A percentile compares a stretch with the other conserved stretches of the same genome.
phyloP scores from a whole-genome alignment of 1,140 invertebrate genomes.

The Diorhabda sublineata region DNA sequence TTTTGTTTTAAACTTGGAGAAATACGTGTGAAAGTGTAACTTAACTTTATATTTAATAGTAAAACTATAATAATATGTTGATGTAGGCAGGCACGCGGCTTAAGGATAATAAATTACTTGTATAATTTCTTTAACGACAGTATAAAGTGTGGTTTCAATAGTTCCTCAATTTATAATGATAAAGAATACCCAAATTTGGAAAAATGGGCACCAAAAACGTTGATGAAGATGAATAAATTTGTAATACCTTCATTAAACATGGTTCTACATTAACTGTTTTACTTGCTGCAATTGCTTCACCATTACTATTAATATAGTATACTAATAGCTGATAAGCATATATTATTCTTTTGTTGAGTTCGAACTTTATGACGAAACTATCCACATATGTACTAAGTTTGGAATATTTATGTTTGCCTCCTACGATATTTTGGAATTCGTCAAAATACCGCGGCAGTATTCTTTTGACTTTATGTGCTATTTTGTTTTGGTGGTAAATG shows the following conservation, averaged over 20 bases:
- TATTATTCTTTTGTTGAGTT: constrained; percentile 31
- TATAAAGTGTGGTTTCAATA: no score
- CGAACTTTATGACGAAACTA: constrained; percentile 31
- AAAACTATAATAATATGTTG: no score
- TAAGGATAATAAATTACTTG: no score
- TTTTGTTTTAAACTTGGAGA: no score
- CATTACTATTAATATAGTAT: constrained; percentile 31
- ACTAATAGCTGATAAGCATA: constrained; percentile 31
- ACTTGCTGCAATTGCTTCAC: constrained; percentile 32
- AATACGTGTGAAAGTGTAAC: no score
- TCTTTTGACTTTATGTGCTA: constrained; percentile 28
- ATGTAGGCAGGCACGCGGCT: no score
- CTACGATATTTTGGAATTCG: constrained; percentile 32
- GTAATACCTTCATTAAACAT: constrained; percentile 28
- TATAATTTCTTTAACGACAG: no score
- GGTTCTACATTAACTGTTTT: constrained; percentile 27
- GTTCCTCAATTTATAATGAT: no score
- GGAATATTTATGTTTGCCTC: constrained; percentile 27
- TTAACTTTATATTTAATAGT: no score
- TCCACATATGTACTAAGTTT: constrained; percentile 28
- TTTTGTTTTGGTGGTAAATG: constrained; percentile 28
- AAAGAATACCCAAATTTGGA: no score
- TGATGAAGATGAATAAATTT: neutral
- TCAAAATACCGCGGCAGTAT: constrained; percentile 17
- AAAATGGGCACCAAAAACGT: no score